Base-by-base conservation (phyloP, 2,113 vertebrate genomes). In the Odocoileus virginianus region DNA sequence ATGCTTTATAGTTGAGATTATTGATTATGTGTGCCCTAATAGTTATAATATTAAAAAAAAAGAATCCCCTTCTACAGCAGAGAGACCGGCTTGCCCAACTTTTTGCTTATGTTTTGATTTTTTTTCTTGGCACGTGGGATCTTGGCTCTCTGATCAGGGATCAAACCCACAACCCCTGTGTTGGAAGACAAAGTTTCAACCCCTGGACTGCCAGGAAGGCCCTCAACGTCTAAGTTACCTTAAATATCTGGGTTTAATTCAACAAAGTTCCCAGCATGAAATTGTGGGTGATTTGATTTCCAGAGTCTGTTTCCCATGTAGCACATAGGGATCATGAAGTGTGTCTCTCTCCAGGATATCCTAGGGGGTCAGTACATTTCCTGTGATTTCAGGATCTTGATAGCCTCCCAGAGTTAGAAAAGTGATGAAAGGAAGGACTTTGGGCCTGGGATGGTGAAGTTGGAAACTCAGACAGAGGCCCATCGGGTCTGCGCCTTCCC, bases 401-500 rank as follows among this genome's bases (percentile, higher is more conserved):
- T 9, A 30, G 1, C 27, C 27, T 64, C 33, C 9, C 16, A 28
- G 54, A 27, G 7, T 52, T 60, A 57, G 36, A 19, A 64, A 52
- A 47, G 12, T 0, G 12, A 67, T 50, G 19, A 28, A 11, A n/a
- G 27, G 19, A 7, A 54, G 33, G 43, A 11, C 13, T 5, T 50
- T 28, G 28, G 23, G 17, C 50, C 7, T 3, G 3, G 36, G 19
- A 1, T 36, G 85, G 36, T 5, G 4, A 54, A n/a, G 8, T 40
- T 7, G 3, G 30, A 58, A 61, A 15, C 47, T 25, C 23, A 50
- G 28, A n/a, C 36, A 4, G 30, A 60, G 57, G 11, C 30, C 8
- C 30, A 0, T 3, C 0, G 0, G 19, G 11, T n/a, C 64, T 93
- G 61, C 1, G 14, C 3, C 5, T 2, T 40, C 43, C 50, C 10